Evolutionary conservation across 2,113 vertebrate genomes (phyloP).

Genomic region (Peromyscus polionotus): DNA sequence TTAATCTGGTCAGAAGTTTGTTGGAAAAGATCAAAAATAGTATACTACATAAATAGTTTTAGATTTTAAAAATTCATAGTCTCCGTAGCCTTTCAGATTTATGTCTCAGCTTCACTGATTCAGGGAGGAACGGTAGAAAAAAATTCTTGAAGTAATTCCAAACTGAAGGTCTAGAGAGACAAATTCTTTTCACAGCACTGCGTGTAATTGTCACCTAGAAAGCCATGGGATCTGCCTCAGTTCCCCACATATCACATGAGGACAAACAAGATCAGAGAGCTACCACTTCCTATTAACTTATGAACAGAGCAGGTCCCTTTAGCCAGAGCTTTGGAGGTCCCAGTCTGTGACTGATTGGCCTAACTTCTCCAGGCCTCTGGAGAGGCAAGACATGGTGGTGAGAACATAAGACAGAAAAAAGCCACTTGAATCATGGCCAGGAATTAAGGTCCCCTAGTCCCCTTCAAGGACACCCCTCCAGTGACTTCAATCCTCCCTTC

Average conservation of each 20-base stretch:
- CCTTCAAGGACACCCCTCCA: neutral
- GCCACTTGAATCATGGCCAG: neutral
- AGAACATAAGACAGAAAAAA: neutral
- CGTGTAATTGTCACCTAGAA: neutral
- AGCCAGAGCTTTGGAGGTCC: neutral
- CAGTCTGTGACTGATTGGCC: neutral
- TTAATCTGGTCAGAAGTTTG: constrained; percentile 63
- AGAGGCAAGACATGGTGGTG: neutral
- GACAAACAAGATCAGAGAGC: neutral
- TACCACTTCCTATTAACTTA: neutral
- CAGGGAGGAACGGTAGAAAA: neutral
- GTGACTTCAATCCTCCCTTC: neutral
- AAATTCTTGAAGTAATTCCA: neutral
- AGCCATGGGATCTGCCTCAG: neutral
- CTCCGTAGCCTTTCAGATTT: neutral
- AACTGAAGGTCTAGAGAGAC: neutral
- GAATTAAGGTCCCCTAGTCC: neutral
- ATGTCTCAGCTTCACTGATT: neutral
- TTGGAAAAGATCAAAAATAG: constrained; percentile 58
- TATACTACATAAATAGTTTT: neutral
- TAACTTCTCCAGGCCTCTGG: neutral
- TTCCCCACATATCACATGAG: neutral
- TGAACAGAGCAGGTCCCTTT: neutral
- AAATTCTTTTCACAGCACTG: neutral
- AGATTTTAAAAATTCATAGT: constrained; percentile 13